Conservation (phyloP, 2,113 vertebrate genomes). For the Tympanuchus pallidicinctus region DNA sequence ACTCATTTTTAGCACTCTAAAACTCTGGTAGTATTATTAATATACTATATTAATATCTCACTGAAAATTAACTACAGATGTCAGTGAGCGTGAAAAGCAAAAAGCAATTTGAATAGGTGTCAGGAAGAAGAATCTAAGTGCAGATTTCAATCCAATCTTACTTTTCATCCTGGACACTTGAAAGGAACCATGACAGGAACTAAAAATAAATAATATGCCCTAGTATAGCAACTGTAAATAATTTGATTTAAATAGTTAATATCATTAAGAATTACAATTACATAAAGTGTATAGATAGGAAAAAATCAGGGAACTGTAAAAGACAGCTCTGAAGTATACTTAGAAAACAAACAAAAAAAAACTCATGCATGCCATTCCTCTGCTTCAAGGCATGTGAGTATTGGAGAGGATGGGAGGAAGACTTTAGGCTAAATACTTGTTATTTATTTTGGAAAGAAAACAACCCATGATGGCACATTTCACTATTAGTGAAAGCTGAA, state of each 20-base stretch:
- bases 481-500: not conserved
- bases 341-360: not conserved
- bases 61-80: not conserved
- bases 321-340: not conserved
- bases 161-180: not conserved
- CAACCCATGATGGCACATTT: not conserved
- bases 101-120: not conserved
- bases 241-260: not conserved
- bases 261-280: not conserved
- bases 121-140: not conserved
- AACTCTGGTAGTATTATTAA: not conserved
- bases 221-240: not conserved
- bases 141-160: not conserved
- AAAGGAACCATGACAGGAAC: not conserved
- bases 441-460: not conserved
- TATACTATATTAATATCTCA: not conserved
- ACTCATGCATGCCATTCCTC: not conserved
- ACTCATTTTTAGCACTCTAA: not conserved
- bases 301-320: not conserved
- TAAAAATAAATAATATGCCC: not conserved
- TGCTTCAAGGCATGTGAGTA: not conserved
- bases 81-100: not conserved
- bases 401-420: not conserved
- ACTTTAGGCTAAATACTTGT: not conserved
- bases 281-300: not conserved